phyloP scores from a whole-genome alignment of 2,888 invertebrate species.

The Tricholauxania praeusta region DNA sequence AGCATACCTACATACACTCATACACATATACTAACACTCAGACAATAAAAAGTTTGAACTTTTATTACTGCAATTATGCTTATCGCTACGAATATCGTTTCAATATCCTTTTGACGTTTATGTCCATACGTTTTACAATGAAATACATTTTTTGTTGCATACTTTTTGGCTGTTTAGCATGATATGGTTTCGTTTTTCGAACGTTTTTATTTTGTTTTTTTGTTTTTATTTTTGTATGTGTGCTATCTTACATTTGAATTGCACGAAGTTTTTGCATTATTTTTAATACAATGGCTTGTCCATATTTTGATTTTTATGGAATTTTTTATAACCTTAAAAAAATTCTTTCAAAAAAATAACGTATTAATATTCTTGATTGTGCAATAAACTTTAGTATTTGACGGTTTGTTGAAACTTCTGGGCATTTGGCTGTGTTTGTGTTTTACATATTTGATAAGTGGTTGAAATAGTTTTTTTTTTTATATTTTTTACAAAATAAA shows the following conservation, averaged over 20 bases:
- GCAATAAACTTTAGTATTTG: too few relatives aligned
- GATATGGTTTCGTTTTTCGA: neutral
- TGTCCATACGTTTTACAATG: neutral
- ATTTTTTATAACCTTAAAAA: too few relatives aligned
- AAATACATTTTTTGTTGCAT: conserved; percentile 1
- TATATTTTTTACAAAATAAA: too few relatives aligned
- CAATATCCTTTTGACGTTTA: conserved; percentile 58
- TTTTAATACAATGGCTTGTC: conserved; percentile 8
- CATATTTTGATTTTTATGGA: neutral
- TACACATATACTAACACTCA: neutral
- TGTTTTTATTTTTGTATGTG: neutral
- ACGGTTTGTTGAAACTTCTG: too few relatives aligned
- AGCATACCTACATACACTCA: conserved; percentile 44
- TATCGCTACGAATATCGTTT: conserved; percentile 61
- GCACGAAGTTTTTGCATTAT: conserved; percentile 20
- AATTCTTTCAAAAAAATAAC: too few relatives aligned
- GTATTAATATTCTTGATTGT: too few relatives aligned
- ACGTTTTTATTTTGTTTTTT: neutral
- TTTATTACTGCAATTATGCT: conserved; percentile 68
- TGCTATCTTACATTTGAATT: conserved; percentile 8
- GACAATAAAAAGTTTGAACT: conserved; percentile 49
- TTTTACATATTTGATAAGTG: too few relatives aligned
- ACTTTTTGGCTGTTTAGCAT: conserved; percentile 13
- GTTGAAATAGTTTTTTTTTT: too few relatives aligned
- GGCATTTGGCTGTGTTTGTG: too few relatives aligned